Evolutionary conservation across 2,888 invertebrate genomes (phyloP).

Genomic region (Tiliacea citrago): DNA sequence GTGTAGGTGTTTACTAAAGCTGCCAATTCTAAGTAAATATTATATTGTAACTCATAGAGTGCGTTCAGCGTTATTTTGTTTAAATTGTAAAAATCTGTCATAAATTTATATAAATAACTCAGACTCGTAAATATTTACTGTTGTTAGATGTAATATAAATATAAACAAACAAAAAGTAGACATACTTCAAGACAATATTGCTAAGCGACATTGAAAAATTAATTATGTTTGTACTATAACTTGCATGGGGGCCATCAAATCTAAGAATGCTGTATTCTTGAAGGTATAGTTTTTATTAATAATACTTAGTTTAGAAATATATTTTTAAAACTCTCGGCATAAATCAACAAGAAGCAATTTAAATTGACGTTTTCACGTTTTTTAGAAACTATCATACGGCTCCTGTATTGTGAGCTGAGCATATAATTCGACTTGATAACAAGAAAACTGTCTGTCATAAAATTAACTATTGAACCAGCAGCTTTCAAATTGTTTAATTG

Average conservation of each 20-base stretch:
- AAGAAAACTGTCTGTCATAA: background rate
- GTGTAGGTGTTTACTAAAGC: constrained; percentile 76
- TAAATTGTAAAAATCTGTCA: constrained; percentile 70
- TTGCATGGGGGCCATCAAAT: constrained; percentile 89
- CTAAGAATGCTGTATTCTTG: constrained; percentile 82
- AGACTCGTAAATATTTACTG: constrained; percentile 68
- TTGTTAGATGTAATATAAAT: constrained; percentile 54
- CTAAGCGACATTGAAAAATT: constrained; percentile 47
- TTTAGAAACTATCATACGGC: background rate
- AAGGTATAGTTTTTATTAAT: constrained; percentile 77
- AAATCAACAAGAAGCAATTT: background rate
- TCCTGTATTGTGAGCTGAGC: background rate
- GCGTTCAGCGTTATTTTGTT: constrained; percentile 75
- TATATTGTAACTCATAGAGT: constrained; percentile 78
- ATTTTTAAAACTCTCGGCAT: background rate
- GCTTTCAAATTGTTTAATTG: background rate
- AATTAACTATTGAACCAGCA: background rate
- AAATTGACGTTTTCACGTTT: too few relatives aligned
- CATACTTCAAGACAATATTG: constrained; percentile 31
- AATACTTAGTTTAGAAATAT: constrained; percentile 3
- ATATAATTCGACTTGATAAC: background rate
- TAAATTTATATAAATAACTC: constrained; percentile 48
- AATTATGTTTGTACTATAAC: constrained; percentile 74
- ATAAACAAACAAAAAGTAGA: constrained; percentile 55
- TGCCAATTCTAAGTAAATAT: constrained; percentile 79